Evolutionary conservation across 1,140 invertebrate genomes (phyloP), one percentile per base, ranked within the genome.

Genomic region (Eufriesea mexicana): DNA sequence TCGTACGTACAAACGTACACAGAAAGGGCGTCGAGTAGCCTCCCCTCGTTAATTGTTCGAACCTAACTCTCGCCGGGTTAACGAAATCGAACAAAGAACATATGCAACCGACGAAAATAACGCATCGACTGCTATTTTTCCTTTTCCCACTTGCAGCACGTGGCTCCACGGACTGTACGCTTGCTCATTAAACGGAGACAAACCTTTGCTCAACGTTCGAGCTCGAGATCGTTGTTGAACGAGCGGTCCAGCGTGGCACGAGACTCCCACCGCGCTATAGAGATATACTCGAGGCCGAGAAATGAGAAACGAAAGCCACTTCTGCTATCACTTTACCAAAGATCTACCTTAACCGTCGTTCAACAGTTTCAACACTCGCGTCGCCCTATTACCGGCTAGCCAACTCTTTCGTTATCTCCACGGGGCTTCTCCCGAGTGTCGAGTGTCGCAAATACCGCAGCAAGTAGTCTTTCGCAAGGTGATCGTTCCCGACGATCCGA

Each of bases 171-270:
- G 18, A 45, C 51, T 35, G 51, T 64, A 25, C 62, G n/a, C 23
- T 14, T 72, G 74, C 67, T 86, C 81, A 68, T 86, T 87, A 87
- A 87, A 78, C 76, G 49, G 54, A 57, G 59, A 75, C 83, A 79
- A 87, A 88, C 84, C 86, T 88, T 88, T 87, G 64, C 78, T 72
- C 14, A 67, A 84, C 70, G 64, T 75, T 85, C 59, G 76, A 71
- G 86, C 78, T 85, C 61, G 67, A 87, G 64, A 85, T 88, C 47
- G 78, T 78, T 68, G 59, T 70, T 87, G 68, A 77, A 83, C 80
- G 74, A 76, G 74, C 45, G 64, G 75, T 68, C 54, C 73, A 18
- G 57, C 59, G 51, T 18, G 54, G 25, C 59, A 20, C 55, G 67
- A 59, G 77, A 79, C 77, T 70, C 25, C 25, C 42, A 42, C n/a